Base-by-base conservation (phyloP, 2,113 vertebrate genomes). In the Phaetusa simplex region DNA sequence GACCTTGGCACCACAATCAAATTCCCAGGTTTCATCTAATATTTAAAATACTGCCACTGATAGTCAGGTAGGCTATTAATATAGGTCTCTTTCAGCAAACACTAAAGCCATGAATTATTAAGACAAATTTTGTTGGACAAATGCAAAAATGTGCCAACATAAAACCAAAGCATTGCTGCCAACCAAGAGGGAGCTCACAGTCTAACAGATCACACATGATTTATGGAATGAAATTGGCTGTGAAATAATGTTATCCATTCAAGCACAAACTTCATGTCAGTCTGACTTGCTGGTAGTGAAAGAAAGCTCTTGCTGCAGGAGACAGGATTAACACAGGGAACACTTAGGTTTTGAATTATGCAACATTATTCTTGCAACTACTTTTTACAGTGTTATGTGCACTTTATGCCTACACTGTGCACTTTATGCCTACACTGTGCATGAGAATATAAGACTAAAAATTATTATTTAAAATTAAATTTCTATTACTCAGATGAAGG, bases 221-320 rank as follows among this genome's bases (percentile, higher is more conserved):
- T 97, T 95, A 95, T 45, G 65, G 78, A 86, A 95, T 79, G 32
- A 97, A 97, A 97, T 95, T 92, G 92, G 43, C 95, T 96, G 95
- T 96, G 95, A 96, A 98, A 98, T 88, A 88, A 91, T 22, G 70
- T 94, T 96, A 93, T 74, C 80, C 85, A 91, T 85, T 95, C 95
- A 95, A 93, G 95, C 85, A 94, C 77, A 93, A 97, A 96, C 56
- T 67, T 90, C 55, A 43, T 3, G 55, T 70, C 93, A 82, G 87
- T 53, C 90, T 45, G 52, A 85, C 89, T 81, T 59, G 64, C 49
- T 91, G 32, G 34, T 34, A 84, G 78, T 11, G 23, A 55, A 82
- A 79, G 67, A 50, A 93, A 91, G 49, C 26, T 86, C 90, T 93
- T 88, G 89, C 34, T 91, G 47, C 45, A 94, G 47, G 53, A 89